Base-by-base conservation (phyloP, 2,797 vertebrate species). In the Microhierax caerulescens region DNA sequence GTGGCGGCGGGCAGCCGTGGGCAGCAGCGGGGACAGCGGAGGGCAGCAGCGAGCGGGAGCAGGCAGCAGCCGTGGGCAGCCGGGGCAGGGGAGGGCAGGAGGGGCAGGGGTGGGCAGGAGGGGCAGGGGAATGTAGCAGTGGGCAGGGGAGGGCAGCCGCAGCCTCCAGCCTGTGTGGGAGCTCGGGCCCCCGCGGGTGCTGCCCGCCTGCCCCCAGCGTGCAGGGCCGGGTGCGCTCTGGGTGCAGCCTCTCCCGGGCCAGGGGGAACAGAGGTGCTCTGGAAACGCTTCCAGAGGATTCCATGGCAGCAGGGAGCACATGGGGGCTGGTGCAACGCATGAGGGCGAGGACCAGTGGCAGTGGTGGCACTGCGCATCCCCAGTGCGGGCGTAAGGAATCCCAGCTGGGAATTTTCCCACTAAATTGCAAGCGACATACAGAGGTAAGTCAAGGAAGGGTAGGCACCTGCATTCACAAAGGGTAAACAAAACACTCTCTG, bases 1-100 rank as follows among this genome's bases (percentile, higher is more conserved):
- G 8, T 13, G 23, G 41, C 3, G 15, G 37, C 3, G 15, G 37
- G 21, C 73, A 32, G 72, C 24, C 17, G 25, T 0, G 18, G 21
- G 3, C 68, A 70, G 21, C 5, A 50, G 37, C 37, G 25, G 4
- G 22, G 28, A 13, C 23, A 43, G 30, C 1, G 8, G 28, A 2
- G 16, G 34, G 7, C 53, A 34, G 53, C 4, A 19, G 9, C 0
- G 4, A 5, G 21, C 65, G 36, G 54, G 0, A 12, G 39, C 2
- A 7, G 53, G 6, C 53, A 36, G n/a, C 1, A 15, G 10, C 37
- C 37, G 37, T 37, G 37, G 37, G 37, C 37, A 37, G 37, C 37
- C 10, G 19, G 13, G 28, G n/a, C 7, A 12, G n/a, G 37, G 37
- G 37, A 1, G 23, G 24, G 4, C 13, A 15, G n/a, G 12, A 18